phyloP scores from a whole-genome alignment of 2,888 invertebrate species.

The Andrena hattorfiana region DNA sequence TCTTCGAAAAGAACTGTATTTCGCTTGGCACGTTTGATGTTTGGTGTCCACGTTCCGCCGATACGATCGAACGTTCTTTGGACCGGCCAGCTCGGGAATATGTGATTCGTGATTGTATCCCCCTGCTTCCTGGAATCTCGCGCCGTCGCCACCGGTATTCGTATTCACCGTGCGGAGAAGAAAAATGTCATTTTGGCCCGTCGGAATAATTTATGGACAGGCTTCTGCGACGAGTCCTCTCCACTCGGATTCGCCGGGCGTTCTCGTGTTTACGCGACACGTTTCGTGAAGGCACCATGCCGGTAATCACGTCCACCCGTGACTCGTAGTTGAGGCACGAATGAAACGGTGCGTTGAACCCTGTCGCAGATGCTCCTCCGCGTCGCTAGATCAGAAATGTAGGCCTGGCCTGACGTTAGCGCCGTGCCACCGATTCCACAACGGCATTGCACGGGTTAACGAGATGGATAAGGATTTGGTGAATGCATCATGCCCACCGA shows the following conservation, averaged over 20 bases:
- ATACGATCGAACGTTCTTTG: slow-evolving; percentile 27
- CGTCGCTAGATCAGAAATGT: slow-evolving; percentile 9
- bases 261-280: neutral
- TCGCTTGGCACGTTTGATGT: slow-evolving; percentile 1
- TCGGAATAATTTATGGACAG: slow-evolving; percentile 31
- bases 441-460: slow-evolving; percentile 50
- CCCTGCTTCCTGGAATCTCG: slow-evolving; percentile 39
- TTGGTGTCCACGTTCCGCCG: slow-evolving; percentile 5
- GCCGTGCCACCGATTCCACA: neutral
- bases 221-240: neutral
- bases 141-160: slow-evolving; percentile 17
- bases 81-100: slow-evolving; percentile 19
- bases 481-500: slow-evolving; percentile 39
- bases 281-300: neutral
- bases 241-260: neutral
- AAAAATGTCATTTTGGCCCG: slow-evolving; percentile 9
- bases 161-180: neutral
- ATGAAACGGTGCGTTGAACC: slow-evolving; percentile 33
- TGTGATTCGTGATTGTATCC: slow-evolving; percentile 43
- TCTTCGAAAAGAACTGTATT: neutral
- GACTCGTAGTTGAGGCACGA: slow-evolving; percentile 38
- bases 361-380: neutral
- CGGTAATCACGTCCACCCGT: slow-evolving; percentile 5
- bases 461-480: slow-evolving; percentile 44
- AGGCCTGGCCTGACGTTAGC: neutral